Evolutionary conservation across 2,113 vertebrate genomes (phyloP), one percentile per base, ranked within the genome.

Genomic region (Lanius collurio): DNA sequence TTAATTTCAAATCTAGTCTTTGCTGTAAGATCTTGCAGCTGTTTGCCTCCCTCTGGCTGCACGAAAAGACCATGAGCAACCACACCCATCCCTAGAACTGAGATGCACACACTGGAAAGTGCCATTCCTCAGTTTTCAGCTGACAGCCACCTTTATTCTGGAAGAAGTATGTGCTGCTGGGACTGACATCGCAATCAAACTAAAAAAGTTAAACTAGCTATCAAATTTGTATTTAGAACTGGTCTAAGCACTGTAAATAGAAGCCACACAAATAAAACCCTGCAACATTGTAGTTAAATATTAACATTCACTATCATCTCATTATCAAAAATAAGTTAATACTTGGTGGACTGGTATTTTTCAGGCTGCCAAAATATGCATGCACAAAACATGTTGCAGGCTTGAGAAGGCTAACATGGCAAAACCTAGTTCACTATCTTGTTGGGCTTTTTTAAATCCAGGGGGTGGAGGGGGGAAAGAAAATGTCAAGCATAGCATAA

Each of bases 121-220:
- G 2, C 23, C 63, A 67, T 18, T 69, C 42, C 37, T 68, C 64
- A 20, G 35, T 75, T 87, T 88, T 49, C 44, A 68, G 60, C 31
- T 7, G 3, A 35, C 21, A 33, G 10, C 11, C 4, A 41, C 6
- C 1, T 53, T 74, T 62, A 35, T 31, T 80, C 50, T 49, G 47
- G 52, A 17, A 0, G 15, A 67, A 16, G 15, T 28, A 30, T 0
- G 0, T 39, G n/a, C n/a, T 86, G 35, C 37, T 57, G 13, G 23
- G 23, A 47, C 28, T 55, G 33, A 10, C 46, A 70, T 73, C 0
- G 0, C 1, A 19, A 85, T 6, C 42, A 63, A 86, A 63, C 15
- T 6, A n/a, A 75, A 47, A 31, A 70, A 63, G 46, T 53, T 59
- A 44, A 94, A 75, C 50, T n/a, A 63, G 50, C 65, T 52, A 76